These are phyloP conservation scores for Lithophane socia DNA, from an alignment of 2,888 invertebrate genomes.

Conservation along the genomic window DNA sequence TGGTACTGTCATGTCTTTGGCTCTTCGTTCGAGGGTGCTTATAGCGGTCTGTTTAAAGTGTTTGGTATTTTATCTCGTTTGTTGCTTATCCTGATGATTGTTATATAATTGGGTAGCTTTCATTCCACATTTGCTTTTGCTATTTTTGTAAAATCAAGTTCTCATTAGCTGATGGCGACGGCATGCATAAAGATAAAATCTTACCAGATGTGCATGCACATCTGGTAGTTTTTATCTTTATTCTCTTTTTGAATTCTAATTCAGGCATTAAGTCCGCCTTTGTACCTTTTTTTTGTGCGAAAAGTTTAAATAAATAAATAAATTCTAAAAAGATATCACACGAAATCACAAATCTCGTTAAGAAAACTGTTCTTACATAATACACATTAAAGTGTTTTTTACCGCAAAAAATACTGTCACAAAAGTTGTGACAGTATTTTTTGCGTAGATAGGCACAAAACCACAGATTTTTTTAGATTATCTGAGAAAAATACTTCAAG, in stretches of 20 bases:
- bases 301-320: too few relatives aligned
- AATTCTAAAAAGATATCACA: not conserved
- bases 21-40: slow-evolving; percentile 50
- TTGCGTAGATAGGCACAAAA: not conserved
- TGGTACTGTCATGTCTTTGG: slow-evolving; percentile 17
- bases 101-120: slow-evolving; percentile 15
- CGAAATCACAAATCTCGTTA: not conserved
- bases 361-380: not conserved
- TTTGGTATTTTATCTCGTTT: slow-evolving; percentile 35
- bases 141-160: not conserved
- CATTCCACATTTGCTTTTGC: not conserved
- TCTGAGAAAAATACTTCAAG: slow-evolving; percentile 42
- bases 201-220: too few relatives aligned
- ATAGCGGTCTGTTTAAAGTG: slow-evolving; percentile 29
- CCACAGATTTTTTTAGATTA: slow-evolving; percentile 37
- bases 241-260: not conserved
- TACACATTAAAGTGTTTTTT: not conserved
- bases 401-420: not conserved
- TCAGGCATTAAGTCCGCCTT: too few relatives aligned
- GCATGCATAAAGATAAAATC: too few relatives aligned
- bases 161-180: not conserved
- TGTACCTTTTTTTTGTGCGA: too few relatives aligned
- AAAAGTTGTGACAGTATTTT: too few relatives aligned
- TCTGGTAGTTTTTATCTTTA: not conserved
- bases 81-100: slow-evolving; percentile 22